Evolutionary conservation across 2,113 vertebrate genomes (phyloP).

Genomic region (Struthio camelus): DNA sequence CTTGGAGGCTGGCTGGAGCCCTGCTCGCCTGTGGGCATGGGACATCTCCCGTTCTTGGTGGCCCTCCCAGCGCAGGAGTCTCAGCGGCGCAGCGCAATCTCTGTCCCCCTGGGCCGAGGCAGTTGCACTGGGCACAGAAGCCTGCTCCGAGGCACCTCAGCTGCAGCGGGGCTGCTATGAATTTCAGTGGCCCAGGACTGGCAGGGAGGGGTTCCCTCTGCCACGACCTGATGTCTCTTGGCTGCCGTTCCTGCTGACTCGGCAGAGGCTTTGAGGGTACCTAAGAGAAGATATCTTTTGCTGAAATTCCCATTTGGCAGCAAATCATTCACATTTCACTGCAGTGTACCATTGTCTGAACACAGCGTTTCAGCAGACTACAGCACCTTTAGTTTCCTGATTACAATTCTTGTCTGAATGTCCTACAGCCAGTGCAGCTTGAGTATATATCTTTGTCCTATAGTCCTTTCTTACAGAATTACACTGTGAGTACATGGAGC

Average conservation of each 20-base stretch:
- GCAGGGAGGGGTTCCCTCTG: neutral
- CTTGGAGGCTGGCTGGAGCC: neutral
- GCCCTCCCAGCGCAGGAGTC: accelerated
- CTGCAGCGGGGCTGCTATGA: neutral
- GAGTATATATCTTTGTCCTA: neutral
- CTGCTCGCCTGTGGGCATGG: accelerated
- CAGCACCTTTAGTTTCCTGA: neutral
- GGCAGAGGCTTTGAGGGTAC: neutral
- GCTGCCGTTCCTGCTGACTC: neutral
- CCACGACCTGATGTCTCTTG: neutral
- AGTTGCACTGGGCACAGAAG: too few relatives aligned
- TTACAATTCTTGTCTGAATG: neutral
- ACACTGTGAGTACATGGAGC: neutral
- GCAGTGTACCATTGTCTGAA: neutral
- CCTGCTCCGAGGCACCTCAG: neutral
- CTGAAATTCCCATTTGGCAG: neutral
- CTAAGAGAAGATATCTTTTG: neutral
- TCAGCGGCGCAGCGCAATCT: neutral
- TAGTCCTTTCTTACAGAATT: neutral
- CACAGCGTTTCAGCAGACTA: neutral
- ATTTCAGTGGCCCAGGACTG: neutral
- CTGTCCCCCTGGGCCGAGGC: neutral
- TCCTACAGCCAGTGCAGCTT: neutral
- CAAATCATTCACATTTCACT: neutral
- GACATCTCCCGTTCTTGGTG: neutral